Evolutionary conservation across 2,113 vertebrate genomes (phyloP).

Genomic region (Melierax canorus): DNA sequence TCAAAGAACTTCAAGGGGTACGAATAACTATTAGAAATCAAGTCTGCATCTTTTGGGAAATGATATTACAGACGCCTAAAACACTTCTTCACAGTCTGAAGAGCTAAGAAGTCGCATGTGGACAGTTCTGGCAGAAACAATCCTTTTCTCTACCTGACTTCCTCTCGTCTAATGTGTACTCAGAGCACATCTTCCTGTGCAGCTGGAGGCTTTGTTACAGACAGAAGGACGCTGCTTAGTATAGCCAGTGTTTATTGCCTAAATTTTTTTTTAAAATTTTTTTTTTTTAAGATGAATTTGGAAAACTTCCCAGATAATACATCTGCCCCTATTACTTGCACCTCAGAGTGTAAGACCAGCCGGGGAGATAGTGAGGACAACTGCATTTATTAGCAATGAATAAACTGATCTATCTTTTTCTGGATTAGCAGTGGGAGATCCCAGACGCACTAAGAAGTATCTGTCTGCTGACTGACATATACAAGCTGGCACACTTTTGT

Average conservation of each 20-base stretch:
- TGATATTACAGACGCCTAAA: background rate
- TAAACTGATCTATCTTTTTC: conserved; percentile 56
- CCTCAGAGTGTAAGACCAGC: background rate
- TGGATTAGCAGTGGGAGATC: conserved; percentile 43
- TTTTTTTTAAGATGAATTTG: conserved; percentile 51
- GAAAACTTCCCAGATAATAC: conserved; percentile 67
- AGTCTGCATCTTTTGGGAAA: background rate
- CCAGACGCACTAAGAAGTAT: background rate
- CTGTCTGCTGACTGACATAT: conserved; percentile 41
- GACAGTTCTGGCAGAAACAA: background rate
- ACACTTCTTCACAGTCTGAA: background rate
- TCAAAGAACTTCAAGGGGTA: background rate
- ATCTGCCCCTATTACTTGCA: conserved; percentile 61
- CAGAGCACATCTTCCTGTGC: conserved; percentile 22
- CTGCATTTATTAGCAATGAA: conserved; percentile 62
- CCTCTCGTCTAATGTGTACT: background rate
- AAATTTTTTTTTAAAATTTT: background rate
- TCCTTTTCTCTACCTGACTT: conserved; percentile 2
- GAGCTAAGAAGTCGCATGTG: background rate
- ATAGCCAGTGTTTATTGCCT: conserved; percentile 16
- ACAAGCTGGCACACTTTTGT: background rate
- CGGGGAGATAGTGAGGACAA: conserved; percentile 16
- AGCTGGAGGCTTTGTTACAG: conserved; percentile 47
- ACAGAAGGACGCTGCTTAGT: conserved; percentile 39
- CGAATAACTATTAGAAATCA: background rate